These are phyloP conservation scores for Megalurothrips usitatus DNA, from an alignment of 2,888 invertebrate genomes.

Conservation along the genomic window DNA sequence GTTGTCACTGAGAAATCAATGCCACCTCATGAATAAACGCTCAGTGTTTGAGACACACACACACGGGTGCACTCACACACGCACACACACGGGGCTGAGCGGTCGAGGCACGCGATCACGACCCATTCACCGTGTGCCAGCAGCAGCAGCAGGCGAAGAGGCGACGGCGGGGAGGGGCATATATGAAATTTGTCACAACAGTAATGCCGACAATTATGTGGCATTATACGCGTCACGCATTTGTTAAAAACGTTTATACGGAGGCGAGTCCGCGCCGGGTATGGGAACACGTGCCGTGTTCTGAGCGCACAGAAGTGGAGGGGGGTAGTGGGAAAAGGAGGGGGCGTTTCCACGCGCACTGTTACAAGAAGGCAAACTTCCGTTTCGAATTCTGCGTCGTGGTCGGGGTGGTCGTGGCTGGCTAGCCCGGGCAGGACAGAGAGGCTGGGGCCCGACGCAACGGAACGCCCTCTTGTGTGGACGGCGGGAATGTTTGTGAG, in stretches of 20 bases:
- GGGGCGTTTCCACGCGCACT: neutral
- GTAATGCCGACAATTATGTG: neutral
- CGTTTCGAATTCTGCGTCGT: neutral
- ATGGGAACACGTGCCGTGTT: too few species aligned
- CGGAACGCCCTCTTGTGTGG: neutral
- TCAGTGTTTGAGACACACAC: neutral
- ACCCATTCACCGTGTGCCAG: too few species aligned
- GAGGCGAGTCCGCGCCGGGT: too few species aligned
- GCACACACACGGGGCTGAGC: neutral
- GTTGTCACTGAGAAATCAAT: constrained; percentile 1
- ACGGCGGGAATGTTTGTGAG: neutral
- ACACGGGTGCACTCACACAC: neutral
- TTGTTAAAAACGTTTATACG: too few species aligned
- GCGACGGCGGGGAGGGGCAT: too few species aligned
- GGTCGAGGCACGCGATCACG: neutral
- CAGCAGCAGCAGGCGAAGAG: neutral
- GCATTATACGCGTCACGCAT: neutral
- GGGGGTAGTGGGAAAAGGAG: neutral
- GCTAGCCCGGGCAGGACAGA: too few species aligned
- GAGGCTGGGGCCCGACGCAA: too few species aligned
- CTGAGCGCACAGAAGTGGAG: too few species aligned
- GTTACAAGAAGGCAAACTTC: too few species aligned
- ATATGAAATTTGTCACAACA: neutral
- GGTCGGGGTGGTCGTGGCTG: neutral
- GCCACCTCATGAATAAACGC: neutral